Percentiles rank a stretch among this genome's conserved stretches.
Evolutionary conservation across 2,113 vertebrate genomes (phyloP).

Genomic region (Oophaga pumilio): DNA sequence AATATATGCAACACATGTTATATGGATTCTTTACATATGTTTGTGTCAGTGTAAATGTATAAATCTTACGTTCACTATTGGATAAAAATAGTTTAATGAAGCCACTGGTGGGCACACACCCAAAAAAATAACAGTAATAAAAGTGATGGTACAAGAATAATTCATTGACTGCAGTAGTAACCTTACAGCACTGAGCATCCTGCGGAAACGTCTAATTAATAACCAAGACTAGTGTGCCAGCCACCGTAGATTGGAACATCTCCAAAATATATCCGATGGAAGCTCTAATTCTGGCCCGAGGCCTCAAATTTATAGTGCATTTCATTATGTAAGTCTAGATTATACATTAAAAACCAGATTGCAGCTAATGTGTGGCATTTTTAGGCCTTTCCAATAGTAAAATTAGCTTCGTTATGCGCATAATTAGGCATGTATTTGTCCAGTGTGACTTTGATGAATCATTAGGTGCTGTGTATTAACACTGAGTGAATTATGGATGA

Average conservation of each 20-base stretch:
- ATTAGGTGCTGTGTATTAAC: constrained; percentile 5
- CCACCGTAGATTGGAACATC: neutral
- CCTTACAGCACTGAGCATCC: neutral
- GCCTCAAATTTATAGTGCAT: neutral
- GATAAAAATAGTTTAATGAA: no score
- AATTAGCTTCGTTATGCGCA: neutral
- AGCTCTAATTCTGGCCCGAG: neutral
- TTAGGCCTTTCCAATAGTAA: neutral
- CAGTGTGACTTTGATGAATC: constrained; percentile 8
- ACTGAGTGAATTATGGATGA: constrained; percentile 11
- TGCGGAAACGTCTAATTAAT: neutral
- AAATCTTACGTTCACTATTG: no score
- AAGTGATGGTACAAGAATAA: neutral
- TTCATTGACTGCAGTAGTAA: neutral
- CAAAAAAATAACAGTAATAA: no score
- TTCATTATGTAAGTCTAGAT: constrained; percentile 8
- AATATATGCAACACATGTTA: no score
- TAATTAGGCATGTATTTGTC: constrained; percentile 21
- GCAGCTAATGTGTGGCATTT: constrained; percentile 18
- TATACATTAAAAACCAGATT: neutral
- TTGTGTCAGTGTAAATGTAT: no score
- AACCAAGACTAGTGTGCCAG: neutral
- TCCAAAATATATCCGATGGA: neutral
- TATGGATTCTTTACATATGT: no score
- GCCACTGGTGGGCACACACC: no score